Evolutionary conservation across 2,113 vertebrate species (phyloP).

Genomic region (Polypterus senegalus): DNA sequence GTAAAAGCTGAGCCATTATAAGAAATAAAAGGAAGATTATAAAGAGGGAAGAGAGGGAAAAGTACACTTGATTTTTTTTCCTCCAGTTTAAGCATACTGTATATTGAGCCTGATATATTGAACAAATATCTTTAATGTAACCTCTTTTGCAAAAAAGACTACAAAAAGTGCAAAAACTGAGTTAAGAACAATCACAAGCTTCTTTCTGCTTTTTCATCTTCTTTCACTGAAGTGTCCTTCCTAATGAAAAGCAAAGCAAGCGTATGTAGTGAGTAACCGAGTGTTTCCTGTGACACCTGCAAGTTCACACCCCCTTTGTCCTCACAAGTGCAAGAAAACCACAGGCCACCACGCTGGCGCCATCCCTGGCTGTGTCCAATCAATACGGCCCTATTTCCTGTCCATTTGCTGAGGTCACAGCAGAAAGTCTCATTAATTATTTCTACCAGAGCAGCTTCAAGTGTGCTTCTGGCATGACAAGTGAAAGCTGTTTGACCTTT

Average conservation of each 20-base stretch:
- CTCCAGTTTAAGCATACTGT: too few relatives aligned
- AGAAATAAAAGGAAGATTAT: too few relatives aligned
- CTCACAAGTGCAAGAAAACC: conserved; percentile 74
- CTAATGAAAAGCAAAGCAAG: conserved; percentile 29
- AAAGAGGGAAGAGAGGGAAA: too few relatives aligned
- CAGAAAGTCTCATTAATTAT: conserved; percentile 93
- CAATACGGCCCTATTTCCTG: conserved; percentile 97
- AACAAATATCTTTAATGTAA: too few relatives aligned
- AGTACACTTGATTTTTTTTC: too few relatives aligned
- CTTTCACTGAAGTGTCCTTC: conserved; percentile 9
- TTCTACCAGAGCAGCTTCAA: conserved; percentile 81
- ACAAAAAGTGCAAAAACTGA: too few relatives aligned
- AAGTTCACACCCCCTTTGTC: conserved; percentile 38
- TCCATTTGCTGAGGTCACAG: conserved; percentile 96
- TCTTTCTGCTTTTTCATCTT: background rate
- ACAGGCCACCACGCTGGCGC: conserved; percentile 89
- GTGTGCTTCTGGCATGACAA: conserved; percentile 67
- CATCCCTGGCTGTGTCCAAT: conserved; percentile 72
- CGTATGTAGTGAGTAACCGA: conserved; percentile 21
- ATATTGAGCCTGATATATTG: too few relatives aligned
- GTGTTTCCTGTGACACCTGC: conserved; percentile 42
- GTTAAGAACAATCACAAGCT: too few relatives aligned
- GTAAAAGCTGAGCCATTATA: too few relatives aligned
- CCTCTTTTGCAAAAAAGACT: too few relatives aligned
- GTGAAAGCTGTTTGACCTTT: conserved; percentile 72